phyloP scores from a whole-genome alignment of 2,888 invertebrate species.

The Leptopterna dolabrata region DNA sequence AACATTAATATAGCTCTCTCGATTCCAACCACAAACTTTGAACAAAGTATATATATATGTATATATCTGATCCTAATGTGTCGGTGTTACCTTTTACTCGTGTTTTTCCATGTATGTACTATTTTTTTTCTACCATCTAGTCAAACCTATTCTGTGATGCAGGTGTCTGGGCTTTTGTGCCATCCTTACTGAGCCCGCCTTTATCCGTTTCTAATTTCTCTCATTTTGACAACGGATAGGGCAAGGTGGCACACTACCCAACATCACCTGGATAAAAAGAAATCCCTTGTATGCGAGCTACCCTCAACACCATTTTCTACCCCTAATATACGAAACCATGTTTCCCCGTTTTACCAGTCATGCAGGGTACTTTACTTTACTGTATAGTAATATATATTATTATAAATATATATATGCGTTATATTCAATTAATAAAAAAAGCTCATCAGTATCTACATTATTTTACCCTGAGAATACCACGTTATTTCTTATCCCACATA shows the following conservation, averaged over 20 bases:
- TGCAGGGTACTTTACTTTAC: slow-evolving; percentile 51
- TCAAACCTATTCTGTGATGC: slow-evolving; percentile 17
- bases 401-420: slow-evolving; percentile 38
- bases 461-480: not conserved
- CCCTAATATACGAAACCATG: not conserved
- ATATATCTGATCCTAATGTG: not conserved
- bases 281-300: not conserved
- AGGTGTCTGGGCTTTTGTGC: not conserved
- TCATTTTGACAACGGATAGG: slow-evolving; percentile 21
- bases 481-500: too few relatives aligned
- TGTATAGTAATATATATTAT: slow-evolving; percentile 47
- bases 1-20: not conserved
- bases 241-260: slow-evolving; percentile 39
- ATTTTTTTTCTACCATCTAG: not conserved
- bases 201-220: slow-evolving; percentile 24
- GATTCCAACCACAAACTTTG: not conserved
- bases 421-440: slow-evolving; percentile 41
- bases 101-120: not conserved
- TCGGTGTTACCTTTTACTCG: slow-evolving; percentile 26
- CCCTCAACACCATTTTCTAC: not conserved
- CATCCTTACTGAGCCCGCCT: slow-evolving; percentile 50
- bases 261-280: not conserved
- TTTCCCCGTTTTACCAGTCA: slow-evolving; percentile 34
- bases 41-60: not conserved
- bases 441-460: slow-evolving; percentile 19